Evolutionary conservation across 2,797 vertebrate genomes (phyloP).

Genomic region (Tapera naevia): DNA sequence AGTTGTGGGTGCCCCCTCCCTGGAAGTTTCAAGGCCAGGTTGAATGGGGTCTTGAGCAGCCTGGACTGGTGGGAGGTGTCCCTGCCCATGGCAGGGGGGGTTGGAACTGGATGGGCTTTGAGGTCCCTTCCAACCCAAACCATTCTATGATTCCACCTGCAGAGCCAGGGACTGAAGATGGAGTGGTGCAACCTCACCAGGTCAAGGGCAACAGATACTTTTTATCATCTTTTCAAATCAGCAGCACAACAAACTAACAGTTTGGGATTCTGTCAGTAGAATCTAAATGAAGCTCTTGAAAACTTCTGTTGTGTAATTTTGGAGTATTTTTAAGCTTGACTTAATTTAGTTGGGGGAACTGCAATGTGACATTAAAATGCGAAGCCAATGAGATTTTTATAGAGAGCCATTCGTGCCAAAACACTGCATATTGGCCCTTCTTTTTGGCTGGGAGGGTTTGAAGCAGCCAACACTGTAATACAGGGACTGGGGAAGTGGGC

Average conservation of each 20-base stretch:
- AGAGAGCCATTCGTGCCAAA: rapidly evolving
- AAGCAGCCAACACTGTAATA: neutral
- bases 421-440: rapidly evolving
- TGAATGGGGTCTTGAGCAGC: no score
- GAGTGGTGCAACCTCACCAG: rapidly evolving
- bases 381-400: neutral
- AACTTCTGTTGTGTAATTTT: neutral
- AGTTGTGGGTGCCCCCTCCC: no score
- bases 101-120: no score
- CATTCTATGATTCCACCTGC: neutral
- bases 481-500: neutral
- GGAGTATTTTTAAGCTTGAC: neutral
- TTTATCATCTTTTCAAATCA: no score
- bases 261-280: rapidly evolving
- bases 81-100: no score
- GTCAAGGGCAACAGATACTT: neutral
- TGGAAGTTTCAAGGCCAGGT: no score
- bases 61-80: no score
- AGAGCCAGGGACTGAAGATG: no score
- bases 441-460: neutral
- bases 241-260: rapidly evolving
- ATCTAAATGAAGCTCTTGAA: neutral
- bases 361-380: neutral
- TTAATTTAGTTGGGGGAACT: neutral
- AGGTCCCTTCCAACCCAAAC: no score